A percentile compares a stretch with the other conserved stretches of the same genome.
phyloP scores from a whole-genome alignment of 2,797 vertebrate genomes.

The Anomalospiza imberbis region DNA sequence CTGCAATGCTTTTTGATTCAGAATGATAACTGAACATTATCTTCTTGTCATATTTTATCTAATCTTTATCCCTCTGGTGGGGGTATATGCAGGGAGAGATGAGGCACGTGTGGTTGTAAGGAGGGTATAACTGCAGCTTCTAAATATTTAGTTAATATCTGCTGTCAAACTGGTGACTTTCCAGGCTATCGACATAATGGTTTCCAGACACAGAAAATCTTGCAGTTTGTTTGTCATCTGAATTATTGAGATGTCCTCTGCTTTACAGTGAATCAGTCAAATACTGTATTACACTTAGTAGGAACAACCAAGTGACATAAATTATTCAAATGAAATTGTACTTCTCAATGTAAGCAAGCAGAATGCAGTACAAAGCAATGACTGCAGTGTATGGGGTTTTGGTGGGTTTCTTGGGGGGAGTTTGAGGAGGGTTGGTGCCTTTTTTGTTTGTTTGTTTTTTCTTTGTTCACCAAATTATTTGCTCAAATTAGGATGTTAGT shows the following conservation, averaged over 20 bases:
- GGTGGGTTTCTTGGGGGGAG: fast-evolving
- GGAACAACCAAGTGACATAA: background rate
- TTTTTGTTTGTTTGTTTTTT: background rate
- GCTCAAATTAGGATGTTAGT: background rate
- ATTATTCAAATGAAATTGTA: background rate
- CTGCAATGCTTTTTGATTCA: background rate
- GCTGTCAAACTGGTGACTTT: background rate
- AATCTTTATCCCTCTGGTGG: background rate
- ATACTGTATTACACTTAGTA: background rate
- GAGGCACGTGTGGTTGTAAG: background rate
- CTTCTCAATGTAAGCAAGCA: background rate
- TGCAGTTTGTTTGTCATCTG: background rate
- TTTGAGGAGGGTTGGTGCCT: background rate
- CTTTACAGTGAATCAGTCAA: background rate
- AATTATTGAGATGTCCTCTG: background rate
- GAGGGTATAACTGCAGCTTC: background rate
- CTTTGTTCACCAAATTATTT: background rate
- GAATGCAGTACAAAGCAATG: background rate
- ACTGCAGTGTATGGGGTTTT: background rate
- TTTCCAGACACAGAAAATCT: background rate
- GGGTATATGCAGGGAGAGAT: background rate
- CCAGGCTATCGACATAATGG: background rate
- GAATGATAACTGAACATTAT: background rate
- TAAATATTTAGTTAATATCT: background rate
- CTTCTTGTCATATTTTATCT: background rate